phyloP scores from a whole-genome alignment of 2,113 vertebrate species.

The Siniperca knerii region DNA sequence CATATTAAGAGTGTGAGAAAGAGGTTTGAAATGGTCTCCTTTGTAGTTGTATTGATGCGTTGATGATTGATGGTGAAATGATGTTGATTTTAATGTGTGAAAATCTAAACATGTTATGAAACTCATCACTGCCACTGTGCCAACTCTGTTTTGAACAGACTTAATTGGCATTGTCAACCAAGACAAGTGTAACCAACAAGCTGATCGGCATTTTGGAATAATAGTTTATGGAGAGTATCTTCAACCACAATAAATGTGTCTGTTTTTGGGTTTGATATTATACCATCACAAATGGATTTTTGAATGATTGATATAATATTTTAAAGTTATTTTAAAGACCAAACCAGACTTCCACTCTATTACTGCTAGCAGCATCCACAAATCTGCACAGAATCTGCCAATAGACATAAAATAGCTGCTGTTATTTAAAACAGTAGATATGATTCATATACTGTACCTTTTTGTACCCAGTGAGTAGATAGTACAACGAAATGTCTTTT shows the following conservation, averaged over 20 bases:
- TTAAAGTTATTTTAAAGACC: neutral
- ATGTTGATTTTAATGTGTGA: conserved; percentile 10
- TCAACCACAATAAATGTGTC: neutral
- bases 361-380: neutral
- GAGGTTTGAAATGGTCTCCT: neutral
- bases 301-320: neutral
- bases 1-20: neutral
- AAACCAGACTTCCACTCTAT: neutral
- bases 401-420: conserved; percentile 19
- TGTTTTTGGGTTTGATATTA: neutral
- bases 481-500: conserved; percentile 20
- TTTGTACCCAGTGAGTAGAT: neutral
- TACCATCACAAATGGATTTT: neutral
- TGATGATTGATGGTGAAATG: neutral
- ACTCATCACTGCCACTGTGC: neutral
- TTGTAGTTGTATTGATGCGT: neutral
- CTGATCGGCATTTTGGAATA: neutral
- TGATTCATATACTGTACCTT: conserved; percentile 29
- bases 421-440: conserved; percentile 16
- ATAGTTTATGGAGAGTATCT: neutral
- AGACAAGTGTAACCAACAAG: neutral
- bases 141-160: neutral
- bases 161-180: neutral
- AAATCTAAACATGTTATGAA: conserved; percentile 8
- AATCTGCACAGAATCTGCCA: neutral